A percentile compares a stretch with the other conserved stretches of the same genome.
Evolutionary conservation across 2,888 invertebrate genomes (phyloP).

Genomic region (Dolichomitus sp.): DNA sequence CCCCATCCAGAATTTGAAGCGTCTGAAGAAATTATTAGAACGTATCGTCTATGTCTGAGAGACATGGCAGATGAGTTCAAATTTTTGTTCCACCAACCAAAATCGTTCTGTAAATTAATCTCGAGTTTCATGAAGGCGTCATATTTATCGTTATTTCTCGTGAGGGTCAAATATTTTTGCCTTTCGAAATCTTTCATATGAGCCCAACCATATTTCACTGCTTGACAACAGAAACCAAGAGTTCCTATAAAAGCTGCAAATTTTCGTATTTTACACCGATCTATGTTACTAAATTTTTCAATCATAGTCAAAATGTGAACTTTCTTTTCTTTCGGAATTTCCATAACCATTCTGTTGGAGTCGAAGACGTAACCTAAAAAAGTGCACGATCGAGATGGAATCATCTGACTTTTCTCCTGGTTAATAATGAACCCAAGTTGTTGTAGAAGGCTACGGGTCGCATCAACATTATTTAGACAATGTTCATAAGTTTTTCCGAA

Average conservation of each 20-base stretch:
- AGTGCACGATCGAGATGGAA: slow-evolving; percentile 1
- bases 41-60: slow-evolving; percentile 23
- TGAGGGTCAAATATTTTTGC: slow-evolving; percentile 20
- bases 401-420: slow-evolving; percentile 26
- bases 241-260: slow-evolving; percentile 29
- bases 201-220: slow-evolving; percentile 32
- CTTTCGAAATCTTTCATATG: slow-evolving; percentile 43
- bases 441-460: slow-evolving; percentile 24
- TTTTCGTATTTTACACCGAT: slow-evolving; percentile 22
- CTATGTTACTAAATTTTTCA: slow-evolving; percentile 24
- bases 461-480: slow-evolving; percentile 24
- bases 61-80: slow-evolving; percentile 10
- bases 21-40: slow-evolving; percentile 26
- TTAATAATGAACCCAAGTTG: slow-evolving; percentile 54
- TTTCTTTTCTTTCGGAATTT: slow-evolving; percentile 32
- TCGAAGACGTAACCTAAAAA: slow-evolving; percentile 41
- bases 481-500: slow-evolving; percentile 27
- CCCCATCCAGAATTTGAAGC: slow-evolving; percentile 40
- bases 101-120: slow-evolving; percentile 8
- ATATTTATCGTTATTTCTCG: slow-evolving; percentile 31
- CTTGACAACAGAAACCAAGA: slow-evolving; percentile 33
- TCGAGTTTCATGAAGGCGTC: slow-evolving; percentile 31
- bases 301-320: not conserved
- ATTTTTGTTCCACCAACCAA: slow-evolving; percentile 35
- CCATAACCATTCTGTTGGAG: slow-evolving; percentile 37